phyloP scores from a whole-genome alignment of 1,140 invertebrate genomes.

The Mizuhopecten yessoensis region DNA sequence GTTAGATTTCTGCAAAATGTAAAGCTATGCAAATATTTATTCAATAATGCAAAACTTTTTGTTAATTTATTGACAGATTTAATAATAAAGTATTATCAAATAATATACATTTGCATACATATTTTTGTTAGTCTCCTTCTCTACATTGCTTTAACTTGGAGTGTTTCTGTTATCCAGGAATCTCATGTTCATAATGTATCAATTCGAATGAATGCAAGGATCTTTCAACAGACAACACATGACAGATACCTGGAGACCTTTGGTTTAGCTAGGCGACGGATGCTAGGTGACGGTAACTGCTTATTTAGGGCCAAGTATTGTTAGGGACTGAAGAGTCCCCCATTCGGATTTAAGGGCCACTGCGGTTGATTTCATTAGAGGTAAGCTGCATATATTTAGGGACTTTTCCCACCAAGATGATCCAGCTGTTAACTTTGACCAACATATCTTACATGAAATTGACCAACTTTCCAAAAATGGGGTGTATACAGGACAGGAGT shows the following conservation, averaged over 20 bases:
- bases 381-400: neutral
- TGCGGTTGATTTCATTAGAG: neutral
- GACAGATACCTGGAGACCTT: conserved; percentile 31
- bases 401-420: neutral
- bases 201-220: too few species aligned
- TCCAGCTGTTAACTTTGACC: neutral
- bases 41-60: neutral
- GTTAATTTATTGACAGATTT: neutral
- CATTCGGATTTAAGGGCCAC: neutral
- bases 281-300: conserved; percentile 54
- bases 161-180: neutral
- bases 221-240: neutral
- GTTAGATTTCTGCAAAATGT: neutral
- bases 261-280: neutral
- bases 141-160: neutral
- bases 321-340: neutral
- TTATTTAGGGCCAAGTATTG: conserved; percentile 40
- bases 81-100: neutral
- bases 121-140: neutral
- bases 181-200: neutral
- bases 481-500: conserved; percentile 52
- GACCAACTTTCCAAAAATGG: conserved; percentile 27
- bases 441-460: conserved; percentile 42
- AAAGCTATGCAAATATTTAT: neutral
- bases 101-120: neutral